These are phyloP conservation scores for Acrossocheilus fasciatus DNA, from an alignment of 2,797 vertebrate genomes.

Conservation along the genomic window DNA sequence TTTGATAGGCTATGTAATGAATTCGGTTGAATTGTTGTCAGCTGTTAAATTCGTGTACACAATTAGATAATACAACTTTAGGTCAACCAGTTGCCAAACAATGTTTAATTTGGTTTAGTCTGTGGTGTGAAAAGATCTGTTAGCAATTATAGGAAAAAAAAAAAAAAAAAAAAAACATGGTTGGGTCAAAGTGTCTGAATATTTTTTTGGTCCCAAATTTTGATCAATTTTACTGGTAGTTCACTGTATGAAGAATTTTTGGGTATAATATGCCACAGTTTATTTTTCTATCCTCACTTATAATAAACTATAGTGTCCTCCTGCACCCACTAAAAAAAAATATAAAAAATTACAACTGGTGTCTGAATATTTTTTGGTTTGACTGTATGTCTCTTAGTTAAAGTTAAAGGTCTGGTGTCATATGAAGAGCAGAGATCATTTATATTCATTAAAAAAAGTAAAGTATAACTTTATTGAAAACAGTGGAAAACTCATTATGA, in stretches of 20 bases:
- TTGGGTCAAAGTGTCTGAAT: background rate
- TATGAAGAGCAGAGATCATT: background rate
- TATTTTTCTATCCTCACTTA: background rate
- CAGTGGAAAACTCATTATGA: background rate
- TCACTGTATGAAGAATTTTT: background rate
- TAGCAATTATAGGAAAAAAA: background rate
- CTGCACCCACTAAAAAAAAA: background rate
- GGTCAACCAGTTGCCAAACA: background rate
- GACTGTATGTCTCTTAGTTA: background rate
- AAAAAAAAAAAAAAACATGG: background rate
- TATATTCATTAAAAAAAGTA: background rate
- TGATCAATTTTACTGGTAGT: background rate
- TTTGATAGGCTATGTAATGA: background rate
- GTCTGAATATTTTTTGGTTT: background rate
- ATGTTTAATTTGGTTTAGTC: background rate
- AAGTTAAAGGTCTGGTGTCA: background rate
- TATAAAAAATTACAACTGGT: background rate
- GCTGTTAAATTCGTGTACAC: background rate
- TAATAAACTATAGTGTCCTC: background rate
- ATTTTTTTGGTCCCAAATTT: background rate
- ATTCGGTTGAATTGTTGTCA: background rate
- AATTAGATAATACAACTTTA: background rate
- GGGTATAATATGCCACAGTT: background rate
- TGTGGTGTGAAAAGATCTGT: background rate
- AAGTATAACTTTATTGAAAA: slow-evolving; percentile 30